Evolutionary conservation across 1,140 invertebrate genomes (phyloP).

Genomic region (Apis dorsata): DNA sequence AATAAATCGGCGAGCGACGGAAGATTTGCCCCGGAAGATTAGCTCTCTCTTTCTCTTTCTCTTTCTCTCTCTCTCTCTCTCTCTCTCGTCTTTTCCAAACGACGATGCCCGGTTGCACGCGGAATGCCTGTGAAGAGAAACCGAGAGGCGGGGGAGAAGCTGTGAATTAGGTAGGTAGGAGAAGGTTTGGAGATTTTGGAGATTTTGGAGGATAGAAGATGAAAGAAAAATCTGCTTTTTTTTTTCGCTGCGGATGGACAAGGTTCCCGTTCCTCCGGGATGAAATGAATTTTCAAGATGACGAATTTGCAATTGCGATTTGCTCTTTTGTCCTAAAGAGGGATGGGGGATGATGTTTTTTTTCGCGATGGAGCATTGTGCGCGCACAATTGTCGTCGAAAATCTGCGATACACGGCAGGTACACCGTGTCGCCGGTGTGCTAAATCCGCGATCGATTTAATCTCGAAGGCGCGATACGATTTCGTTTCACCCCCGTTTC

Average conservation of each 20-base stretch:
- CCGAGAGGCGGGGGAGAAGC: not conserved
- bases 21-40: not conserved
- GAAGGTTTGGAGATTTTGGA: too few relatives aligned
- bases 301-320: too few relatives aligned
- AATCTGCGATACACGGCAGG: not conserved
- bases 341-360: not conserved
- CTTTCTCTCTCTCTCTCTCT: too few relatives aligned
- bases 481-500: not conserved
- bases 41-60: too few relatives aligned
- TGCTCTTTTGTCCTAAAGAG: not conserved
- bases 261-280: too few relatives aligned
- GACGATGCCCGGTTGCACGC: not conserved
- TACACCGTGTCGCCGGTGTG: not conserved
- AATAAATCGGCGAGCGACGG: not conserved
- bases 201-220: slow-evolving; percentile 4
- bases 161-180: slow-evolving; percentile 26
- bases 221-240: not conserved
- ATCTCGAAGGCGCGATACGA: slow-evolving; percentile 6
- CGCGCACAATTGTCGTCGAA: not conserved
- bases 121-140: not conserved
- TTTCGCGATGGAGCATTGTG: slow-evolving; percentile 20
- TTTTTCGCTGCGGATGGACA: not conserved
- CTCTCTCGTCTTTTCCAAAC: not conserved
- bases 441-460: slow-evolving; percentile 47
- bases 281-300: too few relatives aligned